These are phyloP conservation scores for Hylaeus anthracinus DNA, from an alignment of 1,140 invertebrate genomes.

Conservation along the genomic window DNA sequence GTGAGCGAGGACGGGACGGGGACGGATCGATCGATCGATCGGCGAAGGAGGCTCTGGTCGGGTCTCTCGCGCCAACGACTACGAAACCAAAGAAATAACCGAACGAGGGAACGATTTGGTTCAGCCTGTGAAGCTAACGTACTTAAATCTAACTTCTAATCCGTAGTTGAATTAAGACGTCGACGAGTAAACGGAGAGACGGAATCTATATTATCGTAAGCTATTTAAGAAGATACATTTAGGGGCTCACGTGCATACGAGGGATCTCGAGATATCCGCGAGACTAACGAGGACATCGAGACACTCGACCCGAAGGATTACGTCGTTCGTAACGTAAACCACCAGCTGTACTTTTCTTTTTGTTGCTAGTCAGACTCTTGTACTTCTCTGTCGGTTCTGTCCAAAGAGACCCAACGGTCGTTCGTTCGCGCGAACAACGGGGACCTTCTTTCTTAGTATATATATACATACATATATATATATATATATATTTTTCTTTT, in stretches of 20 bases:
- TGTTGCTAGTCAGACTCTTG: slow-evolving; percentile 57
- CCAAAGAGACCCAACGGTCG: slow-evolving; percentile 12
- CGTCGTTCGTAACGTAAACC: slow-evolving; percentile 29
- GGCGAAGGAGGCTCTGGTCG: background rate
- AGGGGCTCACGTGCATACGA: slow-evolving; percentile 40
- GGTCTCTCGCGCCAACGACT: background rate
- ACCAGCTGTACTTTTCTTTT: slow-evolving; percentile 7
- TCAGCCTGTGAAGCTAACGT: slow-evolving; percentile 17
- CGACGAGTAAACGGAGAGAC: slow-evolving; percentile 31
- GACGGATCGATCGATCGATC: slow-evolving; percentile 23
- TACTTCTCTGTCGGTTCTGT: slow-evolving; percentile 37
- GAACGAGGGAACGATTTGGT: background rate
- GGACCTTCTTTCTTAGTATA: background rate
- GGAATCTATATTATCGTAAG: slow-evolving; percentile 17
- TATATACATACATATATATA: no score
- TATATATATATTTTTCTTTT: background rate
- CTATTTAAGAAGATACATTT: slow-evolving; percentile 35
- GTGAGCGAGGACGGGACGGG: slow-evolving; percentile 8
- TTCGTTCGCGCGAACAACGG: no score
- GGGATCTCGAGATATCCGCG: background rate
- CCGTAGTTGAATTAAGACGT: slow-evolving; percentile 9
- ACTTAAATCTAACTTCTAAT: slow-evolving; percentile 14
- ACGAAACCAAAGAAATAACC: slow-evolving; percentile 9
- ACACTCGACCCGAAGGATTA: slow-evolving; percentile 38
- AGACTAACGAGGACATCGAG: slow-evolving; percentile 10